phyloP scores from a whole-genome alignment of 1,140 invertebrate genomes.

The Hyles euphorbiae region DNA sequence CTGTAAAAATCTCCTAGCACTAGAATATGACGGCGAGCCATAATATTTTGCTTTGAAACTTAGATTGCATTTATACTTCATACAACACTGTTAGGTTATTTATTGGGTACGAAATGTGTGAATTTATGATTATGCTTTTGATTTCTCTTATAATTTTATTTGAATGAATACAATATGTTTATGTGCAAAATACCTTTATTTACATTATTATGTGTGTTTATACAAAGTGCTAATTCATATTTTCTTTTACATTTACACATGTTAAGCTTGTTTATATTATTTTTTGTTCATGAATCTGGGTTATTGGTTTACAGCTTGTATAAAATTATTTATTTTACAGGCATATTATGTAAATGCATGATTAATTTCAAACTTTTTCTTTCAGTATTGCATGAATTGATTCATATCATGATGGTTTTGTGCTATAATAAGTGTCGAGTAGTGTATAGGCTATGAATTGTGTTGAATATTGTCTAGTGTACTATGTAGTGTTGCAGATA shows the following conservation, averaged over 20 bases:
- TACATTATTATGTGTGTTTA: too few relatives aligned
- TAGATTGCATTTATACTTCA: too few relatives aligned
- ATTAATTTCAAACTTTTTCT: constrained; percentile 24
- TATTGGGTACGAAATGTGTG: too few relatives aligned
- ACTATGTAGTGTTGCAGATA: constrained; percentile 71
- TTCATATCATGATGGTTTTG: constrained; percentile 7
- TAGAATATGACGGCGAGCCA: too few relatives aligned
- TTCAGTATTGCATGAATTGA: constrained; percentile 44
- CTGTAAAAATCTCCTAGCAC: too few relatives aligned
- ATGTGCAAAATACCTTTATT: too few relatives aligned
- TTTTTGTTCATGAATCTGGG: constrained; percentile 7
- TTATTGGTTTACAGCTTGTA: constrained; percentile 21
- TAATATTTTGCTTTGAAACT: too few relatives aligned
- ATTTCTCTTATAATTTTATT: too few relatives aligned
- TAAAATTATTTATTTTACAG: constrained; percentile 37
- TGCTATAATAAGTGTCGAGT: constrained; percentile 20
- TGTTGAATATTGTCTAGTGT: constrained; percentile 39
- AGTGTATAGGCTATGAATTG: constrained; percentile 4
- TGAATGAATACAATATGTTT: too few relatives aligned
- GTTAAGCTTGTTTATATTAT: not conserved
- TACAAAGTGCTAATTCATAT: not conserved
- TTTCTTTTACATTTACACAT: not conserved
- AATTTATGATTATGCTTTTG: too few relatives aligned
- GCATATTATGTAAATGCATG: constrained; percentile 23
- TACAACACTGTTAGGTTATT: too few relatives aligned